Percentiles rank a stretch among this genome's conserved stretches.
Conservation (phyloP, 1,140 invertebrate genomes). For the Aphelenchoides avenae region DNA sequence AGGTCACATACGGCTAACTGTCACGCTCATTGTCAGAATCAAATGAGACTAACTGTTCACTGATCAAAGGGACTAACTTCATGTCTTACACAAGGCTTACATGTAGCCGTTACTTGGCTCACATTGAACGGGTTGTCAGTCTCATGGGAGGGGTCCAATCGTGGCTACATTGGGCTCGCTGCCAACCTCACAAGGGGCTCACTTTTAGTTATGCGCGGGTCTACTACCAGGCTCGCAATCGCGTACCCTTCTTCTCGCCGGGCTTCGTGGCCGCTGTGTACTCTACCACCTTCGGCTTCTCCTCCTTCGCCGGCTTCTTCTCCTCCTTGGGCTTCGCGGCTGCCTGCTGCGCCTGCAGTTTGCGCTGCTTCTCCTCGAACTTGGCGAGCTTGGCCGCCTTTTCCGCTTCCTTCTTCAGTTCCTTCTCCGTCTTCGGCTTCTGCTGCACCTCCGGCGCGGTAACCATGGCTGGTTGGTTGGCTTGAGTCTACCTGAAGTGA, state of each 20-base stretch:
- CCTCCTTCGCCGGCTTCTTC: constrained; percentile 26
- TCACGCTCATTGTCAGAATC: too few relatives aligned
- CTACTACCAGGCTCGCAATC: neutral
- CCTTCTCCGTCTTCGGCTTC: constrained; percentile 52
- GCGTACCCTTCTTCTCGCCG: constrained; percentile 53
- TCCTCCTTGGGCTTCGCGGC: constrained; percentile 33
- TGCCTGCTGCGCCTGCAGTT: constrained; percentile 37
- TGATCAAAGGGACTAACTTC: too few relatives aligned
- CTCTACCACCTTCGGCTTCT: constrained; percentile 33
- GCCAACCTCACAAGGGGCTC: constrained; percentile 1
- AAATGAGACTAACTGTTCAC: too few relatives aligned
- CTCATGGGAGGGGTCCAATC: neutral
- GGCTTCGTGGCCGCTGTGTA: constrained; percentile 31
- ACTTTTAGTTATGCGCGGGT: neutral
- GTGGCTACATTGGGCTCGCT: neutral
- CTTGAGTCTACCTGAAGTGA: too few relatives aligned
- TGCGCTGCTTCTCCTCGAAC: constrained; percentile 54
- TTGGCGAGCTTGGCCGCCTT: constrained; percentile 57
- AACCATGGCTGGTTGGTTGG: too few relatives aligned
- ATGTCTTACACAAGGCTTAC: too few relatives aligned
- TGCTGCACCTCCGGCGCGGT: too few relatives aligned
- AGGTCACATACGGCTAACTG: too few relatives aligned
- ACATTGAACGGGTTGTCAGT: neutral
- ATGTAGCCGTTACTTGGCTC: too few relatives aligned
- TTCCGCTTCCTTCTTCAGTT: constrained; percentile 53